Base-by-base conservation (phyloP, 2,113 vertebrate species). In the Anolis sagrei region DNA sequence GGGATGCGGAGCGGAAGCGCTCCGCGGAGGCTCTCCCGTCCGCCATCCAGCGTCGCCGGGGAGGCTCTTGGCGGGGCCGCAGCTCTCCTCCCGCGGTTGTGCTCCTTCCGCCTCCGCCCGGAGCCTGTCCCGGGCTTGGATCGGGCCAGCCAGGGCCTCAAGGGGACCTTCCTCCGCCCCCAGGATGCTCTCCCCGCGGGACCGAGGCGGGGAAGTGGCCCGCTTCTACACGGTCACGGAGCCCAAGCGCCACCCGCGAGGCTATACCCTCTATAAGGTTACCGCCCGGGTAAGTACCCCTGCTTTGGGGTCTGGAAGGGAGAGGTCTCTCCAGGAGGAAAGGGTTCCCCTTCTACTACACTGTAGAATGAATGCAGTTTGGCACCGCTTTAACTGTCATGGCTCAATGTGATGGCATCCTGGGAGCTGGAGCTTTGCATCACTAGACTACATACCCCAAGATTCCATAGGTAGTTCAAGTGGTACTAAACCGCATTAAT, bases 221-320 rank as follows among this genome's bases (percentile, higher is more conserved):
- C 98, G 98, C 48, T 99, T 99, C 97, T 99, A 99, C 95, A 99
- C 98, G 66, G 98, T 99, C 91, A 99, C 97, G 11, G 98, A 99
- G 36, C 98, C 98, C 29, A 97, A 97, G 91, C 97, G 97, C 88
- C 98, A 99, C 92, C 94, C 95, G 62, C 97, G 96, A 93, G 98
- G 98, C 36, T 97, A 98, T 87, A 99, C 98, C 21, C 97, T 99
- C 76, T 99, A 99, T 95, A 98, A 98, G 96, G 98, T 99, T 91
- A 99, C 98, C 72, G 98, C 98, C 66, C 96, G 97, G 97, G 98
- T 98, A 94, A 98, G 98, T 97, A 61, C 61, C 2, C 5, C 21
- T 29, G 3, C 23, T 48, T 62, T 44, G 44, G 9, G 8, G 16
- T 3, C 25, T 8, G 3, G 21, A 39, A 68, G 25, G 51, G 44